Evolutionary conservation across 2,797 vertebrate genomes (phyloP).

Genomic region (Sebastes wilsoni): DNA sequence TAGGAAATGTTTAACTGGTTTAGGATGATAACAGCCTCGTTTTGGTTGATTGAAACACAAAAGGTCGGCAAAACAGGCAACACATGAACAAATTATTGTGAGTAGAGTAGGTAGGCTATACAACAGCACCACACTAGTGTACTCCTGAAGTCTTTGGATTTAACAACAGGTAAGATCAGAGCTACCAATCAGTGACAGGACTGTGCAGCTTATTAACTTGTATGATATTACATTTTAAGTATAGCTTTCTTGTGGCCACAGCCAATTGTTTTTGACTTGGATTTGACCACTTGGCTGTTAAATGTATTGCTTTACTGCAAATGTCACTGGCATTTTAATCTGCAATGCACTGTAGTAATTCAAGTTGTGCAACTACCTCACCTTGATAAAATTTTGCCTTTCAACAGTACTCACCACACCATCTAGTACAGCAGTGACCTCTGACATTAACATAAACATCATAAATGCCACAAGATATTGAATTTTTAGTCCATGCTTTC

Average conservation of each 20-base stretch:
- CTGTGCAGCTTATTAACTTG: neutral
- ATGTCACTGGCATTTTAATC: neutral
- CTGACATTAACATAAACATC: no score
- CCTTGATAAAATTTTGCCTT: neutral
- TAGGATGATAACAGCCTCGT: neutral
- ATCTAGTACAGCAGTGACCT: no score
- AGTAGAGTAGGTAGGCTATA: neutral
- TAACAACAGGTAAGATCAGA: neutral
- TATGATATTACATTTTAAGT: neutral
- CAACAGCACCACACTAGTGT: neutral
- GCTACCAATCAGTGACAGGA: neutral
- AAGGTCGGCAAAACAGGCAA: neutral
- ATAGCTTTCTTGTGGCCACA: neutral
- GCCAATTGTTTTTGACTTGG: neutral
- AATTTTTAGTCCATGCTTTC: neutral
- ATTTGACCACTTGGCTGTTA: neutral
- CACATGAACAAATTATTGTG: neutral
- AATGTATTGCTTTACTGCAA: neutral
- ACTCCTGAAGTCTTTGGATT: neutral
- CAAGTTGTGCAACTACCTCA: neutral
- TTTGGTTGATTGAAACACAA: neutral
- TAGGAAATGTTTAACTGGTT: slow-evolving; percentile 23
- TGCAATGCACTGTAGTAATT: neutral
- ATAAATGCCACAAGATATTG: no score
- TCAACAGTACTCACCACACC: neutral